Evolutionary conservation across 2,888 invertebrate genomes (phyloP).

Genomic region (Hirudinaria manillensis): DNA sequence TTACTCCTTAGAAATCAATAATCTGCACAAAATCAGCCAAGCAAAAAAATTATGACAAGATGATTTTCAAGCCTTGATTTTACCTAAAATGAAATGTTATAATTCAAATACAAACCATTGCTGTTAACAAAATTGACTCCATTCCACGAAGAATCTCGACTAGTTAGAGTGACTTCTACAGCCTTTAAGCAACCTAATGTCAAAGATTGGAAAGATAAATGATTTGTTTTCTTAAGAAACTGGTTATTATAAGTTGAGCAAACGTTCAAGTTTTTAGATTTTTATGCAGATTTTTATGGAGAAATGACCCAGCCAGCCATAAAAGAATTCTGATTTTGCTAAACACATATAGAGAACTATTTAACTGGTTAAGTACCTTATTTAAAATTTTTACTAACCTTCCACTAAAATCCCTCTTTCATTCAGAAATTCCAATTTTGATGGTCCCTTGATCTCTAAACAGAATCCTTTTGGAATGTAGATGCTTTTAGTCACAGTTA

Average conservation of each 20-base stretch:
- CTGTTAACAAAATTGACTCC: constrained; percentile 4
- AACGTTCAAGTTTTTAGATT: no score
- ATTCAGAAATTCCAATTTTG: background rate
- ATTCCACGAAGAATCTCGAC: background rate
- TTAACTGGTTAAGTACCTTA: no score
- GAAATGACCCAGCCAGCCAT: no score
- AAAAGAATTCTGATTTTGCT: no score
- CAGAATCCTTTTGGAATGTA: constrained; percentile 11
- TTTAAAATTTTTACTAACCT: no score
- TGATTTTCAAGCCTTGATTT: background rate
- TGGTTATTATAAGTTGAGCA: no score
- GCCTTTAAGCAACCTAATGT: background rate
- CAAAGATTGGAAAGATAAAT: no score
- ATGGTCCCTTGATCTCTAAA: background rate
- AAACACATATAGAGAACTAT: no score
- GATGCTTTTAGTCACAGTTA: constrained; percentile 13
- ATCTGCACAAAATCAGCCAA: no score
- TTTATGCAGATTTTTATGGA: no score
- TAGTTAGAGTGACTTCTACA: background rate
- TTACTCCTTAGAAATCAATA: background rate
- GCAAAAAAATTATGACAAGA: no score
- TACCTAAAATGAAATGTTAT: background rate
- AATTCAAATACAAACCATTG: background rate
- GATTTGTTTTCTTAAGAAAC: no score
- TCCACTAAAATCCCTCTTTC: constrained; percentile 11